Evolutionary conservation across 2,113 vertebrate genomes (phyloP).

Genomic region (Petrocephalus zakoni): DNA sequence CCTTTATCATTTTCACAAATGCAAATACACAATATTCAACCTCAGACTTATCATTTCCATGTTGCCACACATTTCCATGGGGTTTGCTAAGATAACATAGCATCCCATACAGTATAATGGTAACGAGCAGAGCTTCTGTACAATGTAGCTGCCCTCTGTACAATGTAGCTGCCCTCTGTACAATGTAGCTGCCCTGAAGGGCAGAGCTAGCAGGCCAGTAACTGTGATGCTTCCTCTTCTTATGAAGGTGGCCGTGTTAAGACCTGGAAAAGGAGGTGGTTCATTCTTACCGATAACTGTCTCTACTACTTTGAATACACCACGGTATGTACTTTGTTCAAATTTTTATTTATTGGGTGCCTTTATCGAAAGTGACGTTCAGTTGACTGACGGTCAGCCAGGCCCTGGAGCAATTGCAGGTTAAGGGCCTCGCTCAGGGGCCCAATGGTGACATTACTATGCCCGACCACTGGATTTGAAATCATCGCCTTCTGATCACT

Average conservation of each 20-base stretch:
- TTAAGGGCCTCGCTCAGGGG: not conserved
- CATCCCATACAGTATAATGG: not conserved
- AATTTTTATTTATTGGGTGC: not conserved
- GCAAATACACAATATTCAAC: not conserved
- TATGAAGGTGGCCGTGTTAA: slow-evolving; percentile 63
- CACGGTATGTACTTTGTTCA: slow-evolving; percentile 23
- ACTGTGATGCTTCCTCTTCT: not conserved
- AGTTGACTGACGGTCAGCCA: not conserved
- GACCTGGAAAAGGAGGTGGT: slow-evolving; percentile 72
- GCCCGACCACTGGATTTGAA: not conserved
- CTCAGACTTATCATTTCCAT: not conserved
- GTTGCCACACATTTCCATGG: not conserved
- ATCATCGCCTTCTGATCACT: not conserved
- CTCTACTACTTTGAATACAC: slow-evolving; percentile 50
- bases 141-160: not conserved
- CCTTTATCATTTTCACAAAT: not conserved
- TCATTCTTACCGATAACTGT: slow-evolving; percentile 70
- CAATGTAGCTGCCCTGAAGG: not conserved
- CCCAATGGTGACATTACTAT: not conserved
- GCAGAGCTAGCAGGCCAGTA: not conserved
- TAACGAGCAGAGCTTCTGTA: not conserved
- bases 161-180: not conserved
- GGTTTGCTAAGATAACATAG: not conserved
- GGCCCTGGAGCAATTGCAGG: not conserved
- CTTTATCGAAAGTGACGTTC: not conserved